These are phyloP conservation scores for Promerops cafer DNA, from an alignment of 2,113 vertebrate species.

Conservation along the genomic window DNA sequence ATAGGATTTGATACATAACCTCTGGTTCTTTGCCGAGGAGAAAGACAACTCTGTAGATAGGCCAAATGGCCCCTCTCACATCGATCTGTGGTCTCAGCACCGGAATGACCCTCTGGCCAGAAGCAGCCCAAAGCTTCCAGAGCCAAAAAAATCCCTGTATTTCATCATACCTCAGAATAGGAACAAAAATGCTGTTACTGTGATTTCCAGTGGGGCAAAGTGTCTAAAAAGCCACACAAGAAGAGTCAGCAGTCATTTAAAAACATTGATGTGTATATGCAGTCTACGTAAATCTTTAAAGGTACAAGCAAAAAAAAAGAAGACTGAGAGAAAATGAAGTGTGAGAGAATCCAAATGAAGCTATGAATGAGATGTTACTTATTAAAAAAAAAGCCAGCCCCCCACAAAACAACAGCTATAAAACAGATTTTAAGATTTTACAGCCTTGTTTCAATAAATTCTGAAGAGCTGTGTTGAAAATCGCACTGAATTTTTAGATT, in stretches of 20 bases:
- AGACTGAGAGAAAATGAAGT: background rate
- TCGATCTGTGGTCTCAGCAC: fast-evolving
- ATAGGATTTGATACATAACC: background rate
- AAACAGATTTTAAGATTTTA: background rate
- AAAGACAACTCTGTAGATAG: background rate
- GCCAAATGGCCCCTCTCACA: background rate
- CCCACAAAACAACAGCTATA: background rate
- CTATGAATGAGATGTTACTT: background rate
- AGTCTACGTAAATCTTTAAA: background rate
- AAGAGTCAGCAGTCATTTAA: background rate
- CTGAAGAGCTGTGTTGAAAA: background rate
- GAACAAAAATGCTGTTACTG: background rate
- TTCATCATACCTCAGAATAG: background rate
- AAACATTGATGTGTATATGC: background rate
- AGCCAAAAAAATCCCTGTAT: background rate
- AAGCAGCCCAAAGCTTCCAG: background rate
- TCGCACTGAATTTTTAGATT: background rate
- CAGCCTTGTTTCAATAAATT: background rate
- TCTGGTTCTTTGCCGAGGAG: background rate
- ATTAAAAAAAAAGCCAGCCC: background rate
- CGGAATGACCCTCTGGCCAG: background rate
- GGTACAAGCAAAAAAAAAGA: background rate
- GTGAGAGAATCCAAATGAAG: background rate
- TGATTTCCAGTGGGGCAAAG: background rate
- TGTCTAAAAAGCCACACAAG: background rate